Conservation (phyloP, 2,113 vertebrate genomes). For the Eurypyga helias region DNA sequence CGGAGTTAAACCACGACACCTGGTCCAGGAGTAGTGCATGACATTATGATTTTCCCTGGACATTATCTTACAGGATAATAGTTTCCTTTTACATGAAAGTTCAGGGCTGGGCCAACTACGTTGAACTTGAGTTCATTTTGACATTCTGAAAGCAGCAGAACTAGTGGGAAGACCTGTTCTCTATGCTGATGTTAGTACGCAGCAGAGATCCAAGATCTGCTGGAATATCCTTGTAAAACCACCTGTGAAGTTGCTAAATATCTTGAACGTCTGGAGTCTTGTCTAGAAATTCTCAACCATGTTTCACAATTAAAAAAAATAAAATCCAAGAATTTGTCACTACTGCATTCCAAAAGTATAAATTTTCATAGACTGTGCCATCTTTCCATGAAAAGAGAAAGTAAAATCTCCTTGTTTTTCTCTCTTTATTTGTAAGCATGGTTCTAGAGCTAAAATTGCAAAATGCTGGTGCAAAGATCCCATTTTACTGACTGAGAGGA, state of each 20-base stretch:
- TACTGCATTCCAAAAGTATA: not conserved
- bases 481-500: not conserved
- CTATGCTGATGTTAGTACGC: not conserved
- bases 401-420: not conserved
- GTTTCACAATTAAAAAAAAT: not conserved
- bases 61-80: not conserved
- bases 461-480: not conserved
- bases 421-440: not conserved
- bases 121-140: not conserved
- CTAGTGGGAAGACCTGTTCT: not conserved
- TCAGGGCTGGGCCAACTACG: not conserved
- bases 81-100: not conserved
- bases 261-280: not conserved
- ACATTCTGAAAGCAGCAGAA: not conserved
- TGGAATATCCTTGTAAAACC: not conserved
- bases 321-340: slow-evolving; percentile 7
- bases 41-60: not conserved
- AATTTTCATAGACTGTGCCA: not conserved
- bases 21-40: not conserved
- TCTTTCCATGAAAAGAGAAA: not conserved
- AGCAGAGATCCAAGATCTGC: not conserved
- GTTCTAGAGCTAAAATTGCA: not conserved
- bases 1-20: too few relatives aligned
- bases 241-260: not conserved
- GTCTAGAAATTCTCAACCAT: not conserved